Evolutionary conservation across 2,113 vertebrate genomes (phyloP).

Genomic region (Helogale parvula): DNA sequence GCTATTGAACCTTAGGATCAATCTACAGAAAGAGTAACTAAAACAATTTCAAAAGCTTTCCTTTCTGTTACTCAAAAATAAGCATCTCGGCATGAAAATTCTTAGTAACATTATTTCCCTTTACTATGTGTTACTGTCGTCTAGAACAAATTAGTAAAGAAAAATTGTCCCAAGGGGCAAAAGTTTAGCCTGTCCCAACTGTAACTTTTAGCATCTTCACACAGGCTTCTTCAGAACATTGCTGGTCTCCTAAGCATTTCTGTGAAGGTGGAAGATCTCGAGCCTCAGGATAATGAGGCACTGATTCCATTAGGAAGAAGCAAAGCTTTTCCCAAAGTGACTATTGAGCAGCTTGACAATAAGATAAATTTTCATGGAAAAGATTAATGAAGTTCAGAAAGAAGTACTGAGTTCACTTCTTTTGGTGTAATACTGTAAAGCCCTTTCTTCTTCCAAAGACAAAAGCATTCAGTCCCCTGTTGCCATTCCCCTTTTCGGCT

Average conservation of each 20-base stretch:
- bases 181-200: background rate
- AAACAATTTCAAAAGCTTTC: slow-evolving; percentile 16
- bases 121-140: background rate
- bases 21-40: background rate
- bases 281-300: background rate
- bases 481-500: slow-evolving; percentile 48
- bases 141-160: slow-evolving; percentile 4
- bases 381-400: slow-evolving; percentile 66
- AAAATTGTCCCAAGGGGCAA: background rate
- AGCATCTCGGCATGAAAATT: background rate
- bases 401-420: slow-evolving; percentile 20
- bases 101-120: background rate
- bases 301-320: slow-evolving; percentile 7
- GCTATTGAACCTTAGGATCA: slow-evolving; percentile 6
- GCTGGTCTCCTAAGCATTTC: background rate
- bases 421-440: background rate
- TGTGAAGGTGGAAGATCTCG: background rate
- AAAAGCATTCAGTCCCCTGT: background rate
- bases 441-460: slow-evolving; percentile 44
- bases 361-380: slow-evolving; percentile 44
- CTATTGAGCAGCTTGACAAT: slow-evolving; percentile 17
- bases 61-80: slow-evolving; percentile 23
- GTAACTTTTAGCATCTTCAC: background rate
- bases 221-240: background rate
- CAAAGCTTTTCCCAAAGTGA: slow-evolving; percentile 35